Conservation (phyloP, 2,113 vertebrate species). For the Brachyhypopomus gauderio region DNA sequence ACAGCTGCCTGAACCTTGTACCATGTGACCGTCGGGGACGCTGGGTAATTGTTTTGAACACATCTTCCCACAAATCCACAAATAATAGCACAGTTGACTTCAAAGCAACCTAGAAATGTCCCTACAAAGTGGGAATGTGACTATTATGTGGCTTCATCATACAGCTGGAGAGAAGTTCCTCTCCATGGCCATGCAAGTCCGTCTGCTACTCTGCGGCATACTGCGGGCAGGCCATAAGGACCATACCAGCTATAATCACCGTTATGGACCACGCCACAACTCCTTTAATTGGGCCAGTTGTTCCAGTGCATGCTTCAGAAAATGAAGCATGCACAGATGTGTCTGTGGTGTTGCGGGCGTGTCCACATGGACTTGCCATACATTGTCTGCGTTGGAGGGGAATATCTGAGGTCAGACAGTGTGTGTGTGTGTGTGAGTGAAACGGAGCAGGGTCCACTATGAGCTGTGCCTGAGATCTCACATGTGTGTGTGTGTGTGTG, state of each 20-base stretch:
- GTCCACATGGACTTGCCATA: not conserved
- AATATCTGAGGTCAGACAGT: slow-evolving; percentile 11
- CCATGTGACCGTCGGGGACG: not conserved
- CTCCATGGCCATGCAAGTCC: slow-evolving; percentile 8
- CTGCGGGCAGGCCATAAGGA: slow-evolving; percentile 10
- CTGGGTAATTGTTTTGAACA: slow-evolving; percentile 27
- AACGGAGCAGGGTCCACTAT: no score
- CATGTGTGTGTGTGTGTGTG: not conserved
- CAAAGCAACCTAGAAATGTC: slow-evolving; percentile 40
- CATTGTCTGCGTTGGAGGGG: not conserved
- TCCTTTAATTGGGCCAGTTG: slow-evolving; percentile 3
- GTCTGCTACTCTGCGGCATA: slow-evolving; percentile 10
- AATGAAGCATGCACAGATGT: not conserved
- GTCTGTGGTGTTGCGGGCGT: not conserved
- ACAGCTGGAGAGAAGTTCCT: slow-evolving; percentile 14
- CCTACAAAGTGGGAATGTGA: slow-evolving; percentile 39
- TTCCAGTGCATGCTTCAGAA: not conserved
- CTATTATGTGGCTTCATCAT: slow-evolving; percentile 46
- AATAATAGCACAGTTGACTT: slow-evolving; percentile 34
- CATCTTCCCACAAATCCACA: slow-evolving; percentile 8
- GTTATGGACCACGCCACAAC: slow-evolving; percentile 1
- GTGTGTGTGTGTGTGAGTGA: not conserved
- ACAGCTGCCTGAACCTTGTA: slow-evolving; percentile 10
- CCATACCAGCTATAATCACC: slow-evolving; percentile 26
- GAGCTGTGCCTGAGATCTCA: no score